Percentiles rank a stretch among this genome's conserved stretches.
These are phyloP conservation scores for Caradrina clavipalpis DNA, from an alignment of 2,888 invertebrate species.

Conservation along the genomic window DNA sequence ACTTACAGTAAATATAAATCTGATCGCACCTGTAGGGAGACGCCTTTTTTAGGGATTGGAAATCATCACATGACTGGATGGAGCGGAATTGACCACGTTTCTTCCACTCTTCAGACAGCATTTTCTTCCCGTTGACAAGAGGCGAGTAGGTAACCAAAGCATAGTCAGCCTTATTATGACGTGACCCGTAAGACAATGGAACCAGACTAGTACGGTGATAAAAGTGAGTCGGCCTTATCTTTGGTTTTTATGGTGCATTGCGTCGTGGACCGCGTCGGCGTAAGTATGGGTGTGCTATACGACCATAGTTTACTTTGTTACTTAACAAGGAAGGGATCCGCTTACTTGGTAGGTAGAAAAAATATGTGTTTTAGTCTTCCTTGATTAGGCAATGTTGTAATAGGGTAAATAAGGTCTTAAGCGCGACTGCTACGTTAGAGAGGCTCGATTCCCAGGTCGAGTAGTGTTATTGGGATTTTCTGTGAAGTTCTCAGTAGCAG, in stretches of 20 bases:
- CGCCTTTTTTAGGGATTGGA: too few species aligned
- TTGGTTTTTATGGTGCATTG: slow-evolving; percentile 84
- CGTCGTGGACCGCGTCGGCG: slow-evolving; percentile 72
- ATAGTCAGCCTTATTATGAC: slow-evolving; percentile 1
- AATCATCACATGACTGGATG: too few species aligned
- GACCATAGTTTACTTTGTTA: slow-evolving; percentile 50
- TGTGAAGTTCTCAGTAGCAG: too few species aligned
- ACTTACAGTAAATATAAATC: too few species aligned
- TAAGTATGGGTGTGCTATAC: slow-evolving; percentile 65
- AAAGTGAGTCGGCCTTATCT: slow-evolving; percentile 85
- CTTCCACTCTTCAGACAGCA: neutral
- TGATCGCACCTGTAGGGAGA: too few species aligned
- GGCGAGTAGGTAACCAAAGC: neutral
- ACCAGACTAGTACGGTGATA: slow-evolving; percentile 73
- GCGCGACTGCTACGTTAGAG: too few species aligned
- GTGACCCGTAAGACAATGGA: slow-evolving; percentile 63
- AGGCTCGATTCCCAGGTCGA: too few species aligned
- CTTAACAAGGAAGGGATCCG: slow-evolving; percentile 14
- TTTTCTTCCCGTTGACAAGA: too few species aligned
- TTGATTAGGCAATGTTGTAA: neutral
- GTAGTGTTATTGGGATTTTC: too few species aligned
- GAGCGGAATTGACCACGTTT: too few species aligned
- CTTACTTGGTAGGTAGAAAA: neutral
- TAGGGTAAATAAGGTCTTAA: too few species aligned
- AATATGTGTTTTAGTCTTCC: neutral